These are phyloP conservation scores for Harpagoxenus sublaevis DNA, from an alignment of 2,888 invertebrate species.

Conservation along the genomic window DNA sequence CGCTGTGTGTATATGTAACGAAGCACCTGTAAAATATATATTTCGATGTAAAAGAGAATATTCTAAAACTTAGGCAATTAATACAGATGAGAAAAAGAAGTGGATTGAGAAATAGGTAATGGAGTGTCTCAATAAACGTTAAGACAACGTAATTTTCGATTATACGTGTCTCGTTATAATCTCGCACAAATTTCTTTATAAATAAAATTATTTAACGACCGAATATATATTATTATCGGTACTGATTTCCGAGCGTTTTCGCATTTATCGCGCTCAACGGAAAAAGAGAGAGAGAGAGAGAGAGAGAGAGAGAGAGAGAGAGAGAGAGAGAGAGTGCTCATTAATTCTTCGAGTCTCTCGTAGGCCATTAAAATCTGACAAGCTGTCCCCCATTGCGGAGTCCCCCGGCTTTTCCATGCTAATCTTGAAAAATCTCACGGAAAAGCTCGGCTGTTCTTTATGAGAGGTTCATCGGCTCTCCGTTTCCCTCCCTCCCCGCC, in stretches of 20 bases:
- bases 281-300: not conserved
- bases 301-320: too few relatives aligned
- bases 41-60: conserved; percentile 19
- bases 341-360: conserved; percentile 36
- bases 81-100: not conserved
- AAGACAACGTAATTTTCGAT: not conserved
- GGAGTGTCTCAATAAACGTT: not conserved
- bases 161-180: not conserved
- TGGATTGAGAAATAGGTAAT: not conserved
- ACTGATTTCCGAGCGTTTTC: not conserved
- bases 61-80: not conserved
- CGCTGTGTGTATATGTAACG: not conserved
- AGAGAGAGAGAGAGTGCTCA: not conserved
- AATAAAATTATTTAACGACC: not conserved
- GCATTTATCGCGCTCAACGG: not conserved
- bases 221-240: not conserved
- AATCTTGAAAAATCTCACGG: conserved; percentile 53
- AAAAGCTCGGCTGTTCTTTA: conserved; percentile 40
- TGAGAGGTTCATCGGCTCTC: conserved; percentile 41
- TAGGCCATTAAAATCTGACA: conserved; percentile 49
- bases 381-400: conserved; percentile 46
- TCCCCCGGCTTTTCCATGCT: conserved; percentile 46
- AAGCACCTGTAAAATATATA: not conserved
- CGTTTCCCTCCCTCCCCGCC: not conserved
- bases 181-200: not conserved